Percentiles rank a stretch among this genome's conserved stretches.
Evolutionary conservation across 2,888 invertebrate species (phyloP).

Genomic region (Stenodema calcarata): DNA sequence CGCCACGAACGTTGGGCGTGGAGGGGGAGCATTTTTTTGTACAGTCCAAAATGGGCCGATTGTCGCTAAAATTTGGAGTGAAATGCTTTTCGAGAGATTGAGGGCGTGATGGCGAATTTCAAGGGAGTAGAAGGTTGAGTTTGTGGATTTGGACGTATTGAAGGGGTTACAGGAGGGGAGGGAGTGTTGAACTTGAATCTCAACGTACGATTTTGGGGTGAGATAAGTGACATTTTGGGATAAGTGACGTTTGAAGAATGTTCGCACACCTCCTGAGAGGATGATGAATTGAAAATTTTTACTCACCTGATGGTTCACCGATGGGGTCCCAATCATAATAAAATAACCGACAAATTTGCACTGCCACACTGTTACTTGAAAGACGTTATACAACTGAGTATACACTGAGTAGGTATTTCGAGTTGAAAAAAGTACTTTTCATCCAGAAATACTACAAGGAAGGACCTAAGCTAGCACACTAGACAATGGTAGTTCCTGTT

Average conservation of each 20-base stretch:
- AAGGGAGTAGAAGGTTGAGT: too few species aligned
- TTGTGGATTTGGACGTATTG: too few species aligned
- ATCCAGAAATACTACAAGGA: not conserved
- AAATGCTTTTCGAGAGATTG: too few species aligned
- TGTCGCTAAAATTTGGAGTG: too few species aligned
- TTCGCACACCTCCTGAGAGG: not conserved
- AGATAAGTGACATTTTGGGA: not conserved
- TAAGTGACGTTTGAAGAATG: not conserved
- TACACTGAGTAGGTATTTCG: not conserved
- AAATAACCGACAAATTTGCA: not conserved
- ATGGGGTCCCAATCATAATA: not conserved
- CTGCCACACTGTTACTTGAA: not conserved
- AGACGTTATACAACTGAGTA: not conserved
- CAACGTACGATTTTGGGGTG: not conserved
- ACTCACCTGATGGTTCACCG: not conserved
- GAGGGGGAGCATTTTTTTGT: not conserved
- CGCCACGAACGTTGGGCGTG: not conserved
- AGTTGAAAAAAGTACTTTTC: not conserved
- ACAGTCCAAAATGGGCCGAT: too few species aligned
- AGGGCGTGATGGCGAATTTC: too few species aligned
- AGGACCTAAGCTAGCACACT: not conserved
- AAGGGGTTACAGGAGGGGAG: not conserved
- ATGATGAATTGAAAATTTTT: not conserved
- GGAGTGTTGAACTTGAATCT: not conserved
- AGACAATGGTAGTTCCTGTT: constrained; percentile 14